phyloP scores from a whole-genome alignment of 30 jellyfish, hydroid and myxozoan genomes.

The Nemopilema nomurai region DNA sequence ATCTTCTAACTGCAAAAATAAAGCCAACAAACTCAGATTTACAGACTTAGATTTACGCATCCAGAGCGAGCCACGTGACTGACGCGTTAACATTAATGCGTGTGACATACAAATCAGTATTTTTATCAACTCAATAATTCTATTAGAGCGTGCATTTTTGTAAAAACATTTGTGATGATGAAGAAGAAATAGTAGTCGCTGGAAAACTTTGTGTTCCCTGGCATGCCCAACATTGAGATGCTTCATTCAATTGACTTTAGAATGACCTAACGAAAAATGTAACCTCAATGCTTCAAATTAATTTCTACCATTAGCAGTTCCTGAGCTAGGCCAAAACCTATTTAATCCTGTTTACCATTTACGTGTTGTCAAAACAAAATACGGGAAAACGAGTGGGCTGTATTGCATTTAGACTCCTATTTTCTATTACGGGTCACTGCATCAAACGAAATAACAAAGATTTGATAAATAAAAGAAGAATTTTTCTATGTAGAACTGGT shows the following conservation, averaged over 20 bases:
- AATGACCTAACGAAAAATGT: neutral
- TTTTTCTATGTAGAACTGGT: neutral
- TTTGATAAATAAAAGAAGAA: no score
- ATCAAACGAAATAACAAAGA: neutral
- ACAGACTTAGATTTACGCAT: no score
- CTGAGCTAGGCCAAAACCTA: neutral
- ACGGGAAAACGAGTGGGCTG: neutral
- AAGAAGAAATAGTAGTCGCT: no score
- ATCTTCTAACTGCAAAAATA: slow-evolving; percentile 57
- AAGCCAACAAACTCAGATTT: no score
- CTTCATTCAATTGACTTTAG: neutral
- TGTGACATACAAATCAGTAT: no score
- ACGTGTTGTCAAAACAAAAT: neutral
- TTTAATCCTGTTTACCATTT: neutral
- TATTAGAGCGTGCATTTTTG: no score
- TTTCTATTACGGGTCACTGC: neutral
- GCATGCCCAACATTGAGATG: no score
- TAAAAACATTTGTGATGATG: no score
- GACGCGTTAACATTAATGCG: no score
- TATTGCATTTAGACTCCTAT: neutral
- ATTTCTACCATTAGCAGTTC: neutral
- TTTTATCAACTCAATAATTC: no score
- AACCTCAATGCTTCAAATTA: neutral
- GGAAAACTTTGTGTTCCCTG: no score
- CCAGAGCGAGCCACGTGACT: no score